A percentile compares a stretch with the other conserved stretches of the same genome.
Evolutionary conservation across 2,888 invertebrate genomes (phyloP).

Genomic region (Germaria angustata): DNA sequence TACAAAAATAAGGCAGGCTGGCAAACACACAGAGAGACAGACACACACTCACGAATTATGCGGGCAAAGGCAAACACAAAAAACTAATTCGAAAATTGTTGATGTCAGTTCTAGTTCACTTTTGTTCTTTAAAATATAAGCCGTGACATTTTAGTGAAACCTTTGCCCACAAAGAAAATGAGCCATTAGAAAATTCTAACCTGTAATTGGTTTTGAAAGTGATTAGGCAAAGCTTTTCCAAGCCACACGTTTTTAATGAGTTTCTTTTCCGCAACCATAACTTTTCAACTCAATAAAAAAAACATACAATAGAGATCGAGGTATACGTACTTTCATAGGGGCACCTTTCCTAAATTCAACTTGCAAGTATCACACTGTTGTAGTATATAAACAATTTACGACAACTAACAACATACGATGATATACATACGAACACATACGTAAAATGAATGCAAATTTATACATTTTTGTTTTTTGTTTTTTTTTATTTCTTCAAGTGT

Average conservation of each 20-base stretch:
- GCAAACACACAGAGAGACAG: constrained; percentile 1
- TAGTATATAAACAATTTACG: constrained; percentile 39
- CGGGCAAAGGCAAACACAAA: neutral
- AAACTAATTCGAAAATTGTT: constrained; percentile 10
- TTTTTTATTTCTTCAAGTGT: constrained; percentile 8
- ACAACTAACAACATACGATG: neutral
- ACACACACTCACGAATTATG: neutral
- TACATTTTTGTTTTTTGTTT: constrained; percentile 11
- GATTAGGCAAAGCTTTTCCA: neutral
- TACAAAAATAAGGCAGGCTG: neutral
- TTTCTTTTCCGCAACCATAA: neutral
- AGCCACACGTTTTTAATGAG: no score
- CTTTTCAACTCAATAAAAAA: neutral
- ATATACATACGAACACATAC: no score
- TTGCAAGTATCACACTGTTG: constrained; percentile 16
- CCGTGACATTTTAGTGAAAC: constrained; percentile 6
- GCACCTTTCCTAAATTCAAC: neutral
- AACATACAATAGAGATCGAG: neutral
- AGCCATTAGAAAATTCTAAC: neutral
- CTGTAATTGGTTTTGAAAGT: neutral
- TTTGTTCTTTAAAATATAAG: neutral
- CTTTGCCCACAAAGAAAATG: no score
- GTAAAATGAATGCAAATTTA: constrained; percentile 47
- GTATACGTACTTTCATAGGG: neutral
- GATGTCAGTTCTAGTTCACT: neutral